Percentiles rank a stretch among this genome's conserved stretches.
Conservation (phyloP, 1,140 invertebrate genomes). For the Pogonognathellus flavescens region DNA sequence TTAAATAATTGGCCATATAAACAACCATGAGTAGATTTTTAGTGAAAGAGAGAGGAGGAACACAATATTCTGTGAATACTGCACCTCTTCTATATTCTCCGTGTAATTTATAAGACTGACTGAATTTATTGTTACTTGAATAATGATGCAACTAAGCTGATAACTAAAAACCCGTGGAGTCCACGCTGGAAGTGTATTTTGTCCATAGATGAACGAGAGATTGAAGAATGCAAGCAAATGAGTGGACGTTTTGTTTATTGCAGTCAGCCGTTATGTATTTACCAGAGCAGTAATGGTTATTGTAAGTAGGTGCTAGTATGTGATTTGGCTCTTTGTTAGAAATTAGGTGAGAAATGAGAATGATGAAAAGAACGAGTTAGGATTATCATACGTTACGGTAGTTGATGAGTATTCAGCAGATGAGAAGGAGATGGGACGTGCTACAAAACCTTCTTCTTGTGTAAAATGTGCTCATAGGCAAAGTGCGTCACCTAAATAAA, state of each 20-base stretch:
- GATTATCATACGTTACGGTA: conserved; percentile 8
- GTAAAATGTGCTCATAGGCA: neutral
- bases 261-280: neutral
- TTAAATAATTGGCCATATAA: too few relatives aligned
- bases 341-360: conserved; percentile 49
- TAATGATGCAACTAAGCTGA: too few relatives aligned
- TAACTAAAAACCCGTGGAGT: neutral
- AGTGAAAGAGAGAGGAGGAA: too few relatives aligned
- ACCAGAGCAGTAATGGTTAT: conserved; percentile 9
- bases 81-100: too few relatives aligned
- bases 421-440: too few relatives aligned
- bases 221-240: neutral
- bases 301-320: conserved; percentile 42
- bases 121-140: too few relatives aligned
- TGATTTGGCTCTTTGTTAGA: conserved; percentile 41
- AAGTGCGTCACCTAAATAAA: conserved; percentile 12
- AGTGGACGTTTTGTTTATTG: conserved; percentile 5
- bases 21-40: too few relatives aligned
- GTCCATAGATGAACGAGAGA: neutral
- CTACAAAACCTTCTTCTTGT: too few relatives aligned
- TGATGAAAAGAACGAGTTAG: conserved; percentile 10
- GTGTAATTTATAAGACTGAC: too few relatives aligned
- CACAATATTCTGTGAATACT: too few relatives aligned
- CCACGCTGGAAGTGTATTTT: neutral
- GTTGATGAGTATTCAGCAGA: neutral